phyloP scores from a whole-genome alignment of 2,113 vertebrate genomes.

The Puntigrus tetrazona region DNA sequence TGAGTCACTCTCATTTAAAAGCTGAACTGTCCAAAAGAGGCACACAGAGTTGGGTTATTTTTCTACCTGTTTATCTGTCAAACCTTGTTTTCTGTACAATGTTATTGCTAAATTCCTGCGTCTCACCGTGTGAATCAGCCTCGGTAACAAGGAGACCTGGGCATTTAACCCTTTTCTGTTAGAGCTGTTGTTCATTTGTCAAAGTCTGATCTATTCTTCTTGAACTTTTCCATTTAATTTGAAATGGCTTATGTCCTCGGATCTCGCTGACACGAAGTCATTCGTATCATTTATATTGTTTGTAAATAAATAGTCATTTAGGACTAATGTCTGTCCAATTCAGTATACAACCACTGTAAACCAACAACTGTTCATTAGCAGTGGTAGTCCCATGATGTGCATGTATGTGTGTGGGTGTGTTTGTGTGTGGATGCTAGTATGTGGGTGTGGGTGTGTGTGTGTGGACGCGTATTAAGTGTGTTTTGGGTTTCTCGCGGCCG shows the following conservation, averaged over 20 bases:
- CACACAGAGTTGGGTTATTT: background rate
- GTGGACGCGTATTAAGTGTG: conserved; percentile 33
- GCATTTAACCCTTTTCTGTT: background rate
- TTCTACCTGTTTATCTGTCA: background rate
- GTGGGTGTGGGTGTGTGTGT: conserved; percentile 7
- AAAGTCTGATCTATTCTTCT: background rate
- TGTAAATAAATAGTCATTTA: background rate
- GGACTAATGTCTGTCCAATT: background rate
- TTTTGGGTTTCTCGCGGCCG: conserved; percentile 26
- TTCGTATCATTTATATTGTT: background rate
- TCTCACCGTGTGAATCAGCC: background rate
- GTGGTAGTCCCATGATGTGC: background rate
- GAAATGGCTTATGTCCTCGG: background rate
- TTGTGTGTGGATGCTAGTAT: background rate
- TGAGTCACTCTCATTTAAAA: background rate
- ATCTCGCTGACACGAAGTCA: background rate
- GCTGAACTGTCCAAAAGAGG: background rate
- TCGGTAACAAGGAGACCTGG: background rate
- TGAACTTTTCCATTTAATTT: background rate
- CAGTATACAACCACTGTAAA: background rate
- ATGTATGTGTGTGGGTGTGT: background rate
- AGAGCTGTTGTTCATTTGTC: background rate
- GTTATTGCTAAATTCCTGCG: background rate
- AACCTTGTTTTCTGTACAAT: background rate
- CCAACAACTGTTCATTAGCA: background rate